Conservation (phyloP, 2,797 vertebrate genomes). For the Buphagus erythrorhynchus region DNA sequence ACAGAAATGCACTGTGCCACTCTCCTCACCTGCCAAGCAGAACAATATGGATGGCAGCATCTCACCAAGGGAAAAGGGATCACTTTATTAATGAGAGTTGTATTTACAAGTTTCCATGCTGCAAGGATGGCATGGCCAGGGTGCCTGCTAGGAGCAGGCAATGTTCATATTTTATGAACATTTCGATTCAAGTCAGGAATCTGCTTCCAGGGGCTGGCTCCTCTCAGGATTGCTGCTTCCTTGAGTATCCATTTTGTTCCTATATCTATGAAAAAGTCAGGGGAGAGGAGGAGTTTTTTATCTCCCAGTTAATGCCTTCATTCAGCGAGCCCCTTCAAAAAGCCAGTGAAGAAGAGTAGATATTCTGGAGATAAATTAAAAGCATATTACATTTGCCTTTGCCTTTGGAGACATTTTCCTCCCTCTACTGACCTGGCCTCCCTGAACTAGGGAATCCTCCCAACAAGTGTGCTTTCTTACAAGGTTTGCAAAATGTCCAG, state of each 20-base stretch:
- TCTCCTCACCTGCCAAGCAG: not conserved
- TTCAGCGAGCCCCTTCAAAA: not conserved
- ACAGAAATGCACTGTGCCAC: not conserved
- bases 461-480: not conserved
- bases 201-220: not conserved
- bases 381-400: not conserved
- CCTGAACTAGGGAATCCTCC: not conserved
- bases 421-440: not conserved
- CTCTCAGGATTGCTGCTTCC: not conserved
- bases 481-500: not conserved
- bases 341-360: not conserved
- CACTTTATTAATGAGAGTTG: not conserved
- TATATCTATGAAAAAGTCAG: not conserved
- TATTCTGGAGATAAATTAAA: constrained; percentile 3
- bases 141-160: not conserved
- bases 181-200: not conserved
- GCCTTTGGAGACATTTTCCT: not conserved
- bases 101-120: not conserved
- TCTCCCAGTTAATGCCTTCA: not conserved
- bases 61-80: not conserved
- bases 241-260: not conserved
- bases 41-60: not conserved
- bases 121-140: not conserved
- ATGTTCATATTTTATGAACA: not conserved
- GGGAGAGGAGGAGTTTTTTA: not conserved